Conservation (phyloP, 2,888 invertebrate genomes). For the Unio pictorum region DNA sequence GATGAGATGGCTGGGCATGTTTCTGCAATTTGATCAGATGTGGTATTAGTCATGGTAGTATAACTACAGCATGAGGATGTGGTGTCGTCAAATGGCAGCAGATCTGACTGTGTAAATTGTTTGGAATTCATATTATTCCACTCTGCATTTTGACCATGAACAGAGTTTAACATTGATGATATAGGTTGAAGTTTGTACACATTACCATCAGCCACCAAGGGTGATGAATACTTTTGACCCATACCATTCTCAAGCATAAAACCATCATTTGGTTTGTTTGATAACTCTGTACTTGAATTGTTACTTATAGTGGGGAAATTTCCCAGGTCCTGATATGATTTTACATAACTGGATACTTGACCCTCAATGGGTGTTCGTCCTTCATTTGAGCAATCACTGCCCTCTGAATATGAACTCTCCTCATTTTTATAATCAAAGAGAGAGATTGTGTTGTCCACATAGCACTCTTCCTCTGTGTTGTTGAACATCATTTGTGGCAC, state of each 20-base stretch:
- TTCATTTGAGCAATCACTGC: conserved; percentile 69
- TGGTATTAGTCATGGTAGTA: conserved; percentile 62
- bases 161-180: conserved; percentile 75
- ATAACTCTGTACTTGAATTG: conserved; percentile 14
- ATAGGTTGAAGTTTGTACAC: conserved; percentile 81
- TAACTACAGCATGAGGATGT: conserved; percentile 34
- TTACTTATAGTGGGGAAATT: conserved; percentile 17
- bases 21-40: conserved; percentile 60
- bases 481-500: conserved; percentile 32
- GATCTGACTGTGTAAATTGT: conserved; percentile 7
- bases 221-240: conserved; percentile 19
- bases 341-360: conserved; percentile 31
- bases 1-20: conserved; percentile 64
- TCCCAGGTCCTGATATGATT: conserved; percentile 46
- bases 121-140: conserved; percentile 16
- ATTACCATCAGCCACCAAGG: conserved; percentile 74
- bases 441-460: conserved; percentile 53
- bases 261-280: conserved; percentile 9
- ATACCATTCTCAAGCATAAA: conserved; percentile 6
- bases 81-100: conserved; percentile 72
- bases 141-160: conserved; percentile 27
- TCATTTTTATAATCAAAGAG: conserved; percentile 65
- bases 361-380: conserved; percentile 34
- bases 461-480: conserved; percentile 60
- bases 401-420: conserved; percentile 69